Base-by-base conservation (phyloP, 2,888 invertebrate genomes). In the Tridacna crocea region DNA sequence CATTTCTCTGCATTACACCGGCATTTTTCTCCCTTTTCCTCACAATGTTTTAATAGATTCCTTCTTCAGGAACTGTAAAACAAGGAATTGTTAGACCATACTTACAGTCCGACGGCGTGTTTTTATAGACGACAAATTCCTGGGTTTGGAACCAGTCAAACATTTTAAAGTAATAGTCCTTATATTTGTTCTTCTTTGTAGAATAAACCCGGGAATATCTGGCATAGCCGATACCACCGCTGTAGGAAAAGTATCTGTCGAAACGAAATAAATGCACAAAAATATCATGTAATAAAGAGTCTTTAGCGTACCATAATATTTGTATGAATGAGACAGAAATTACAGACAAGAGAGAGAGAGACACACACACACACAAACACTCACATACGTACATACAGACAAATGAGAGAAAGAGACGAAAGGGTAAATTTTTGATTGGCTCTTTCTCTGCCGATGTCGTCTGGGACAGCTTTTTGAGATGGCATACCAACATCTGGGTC, bases 141-240 rank as follows among this genome's bases (percentile, higher is more conserved):
- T 73, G 74, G 19, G 82, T 82, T 51, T 80, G 70, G 15, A 82
- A 68, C 84, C 83, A 87, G 8, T 73, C 65, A 58, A 87, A 84
- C 80, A 84, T 80, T 8, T 79, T 78, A 47, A 22, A 73, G 61
- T 87, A 87, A 22, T 80, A 65, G 13, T 63, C 19, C 0, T 82
- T 68, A 27, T 82, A 83, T 3, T 65, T 46, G 58, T 78, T 80
- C 13, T 17, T 55, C 12, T 46, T 65, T n/a, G 51, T 46, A 2
- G 68, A 55, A 48, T 87, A 87, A 8, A 80, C 84, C 24, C 86
- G 66, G 60, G 77, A 83, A 73, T 82, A 83, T 10, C 83, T 77
- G 0, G 86, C 83, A 27, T 70, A 76, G 0, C 83, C 83, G 26
- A 26, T 36, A 19, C 78, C 79, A 0, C 81, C 79, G 6, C 80